Evolutionary conservation across 1,140 invertebrate genomes (phyloP).

Genomic region (Trichonephila clavipes): DNA sequence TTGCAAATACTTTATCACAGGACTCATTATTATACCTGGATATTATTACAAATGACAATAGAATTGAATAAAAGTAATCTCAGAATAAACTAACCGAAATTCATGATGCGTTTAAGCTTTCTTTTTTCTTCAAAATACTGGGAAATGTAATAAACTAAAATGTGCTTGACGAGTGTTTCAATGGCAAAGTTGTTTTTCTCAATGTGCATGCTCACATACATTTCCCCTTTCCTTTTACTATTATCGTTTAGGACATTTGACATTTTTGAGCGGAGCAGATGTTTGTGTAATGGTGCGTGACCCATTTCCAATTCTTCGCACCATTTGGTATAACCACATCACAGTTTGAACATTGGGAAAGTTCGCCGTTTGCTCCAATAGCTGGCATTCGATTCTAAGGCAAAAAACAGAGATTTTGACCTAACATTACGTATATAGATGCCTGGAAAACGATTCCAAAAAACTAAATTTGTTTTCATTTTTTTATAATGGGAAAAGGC

Average conservation of each 20-base stretch:
- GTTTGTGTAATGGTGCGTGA: slow-evolving; percentile 31
- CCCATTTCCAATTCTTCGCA: slow-evolving; percentile 47
- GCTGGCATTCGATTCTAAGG: not conserved
- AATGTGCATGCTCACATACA: not conserved
- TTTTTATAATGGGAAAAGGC: not conserved
- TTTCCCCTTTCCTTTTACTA: not conserved
- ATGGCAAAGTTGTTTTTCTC: not conserved
- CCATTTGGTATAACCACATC: slow-evolving; percentile 46
- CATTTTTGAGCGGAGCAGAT: slow-evolving; percentile 11
- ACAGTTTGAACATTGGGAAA: slow-evolving; percentile 9
- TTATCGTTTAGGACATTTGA: slow-evolving; percentile 31
- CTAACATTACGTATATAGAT: slow-evolving; percentile 6
- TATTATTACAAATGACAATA: too few species aligned
- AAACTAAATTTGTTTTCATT: slow-evolving; percentile 6
- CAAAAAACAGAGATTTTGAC: not conserved
- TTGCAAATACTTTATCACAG: too few species aligned
- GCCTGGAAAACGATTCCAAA: not conserved
- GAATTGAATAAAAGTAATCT: not conserved
- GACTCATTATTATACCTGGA: too few species aligned
- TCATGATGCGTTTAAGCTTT: not conserved
- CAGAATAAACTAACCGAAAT: not conserved
- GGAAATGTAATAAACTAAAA: slow-evolving; percentile 24
- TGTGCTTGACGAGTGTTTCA: slow-evolving; percentile 9
- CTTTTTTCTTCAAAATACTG: not conserved
- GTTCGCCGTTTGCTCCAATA: not conserved